A percentile compares a stretch with the other conserved stretches of the same genome.
Conservation (phyloP, 1,140 invertebrate genomes). For the Panulirus ornatus region DNA sequence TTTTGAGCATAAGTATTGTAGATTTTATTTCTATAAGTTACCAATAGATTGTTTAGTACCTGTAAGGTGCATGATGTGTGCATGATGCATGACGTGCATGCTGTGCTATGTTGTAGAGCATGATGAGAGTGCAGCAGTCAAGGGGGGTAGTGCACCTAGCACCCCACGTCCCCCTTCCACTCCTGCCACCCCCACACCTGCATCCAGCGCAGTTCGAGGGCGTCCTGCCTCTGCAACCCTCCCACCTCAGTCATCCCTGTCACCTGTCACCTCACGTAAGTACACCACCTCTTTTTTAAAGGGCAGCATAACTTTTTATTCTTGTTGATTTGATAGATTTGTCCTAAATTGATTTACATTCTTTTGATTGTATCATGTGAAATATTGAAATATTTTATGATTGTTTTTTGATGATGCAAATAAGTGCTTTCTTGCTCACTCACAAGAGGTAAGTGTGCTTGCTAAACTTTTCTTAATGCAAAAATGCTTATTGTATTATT, state of each 20-base stretch:
- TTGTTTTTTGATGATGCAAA: neutral
- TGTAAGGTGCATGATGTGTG: conserved; percentile 52
- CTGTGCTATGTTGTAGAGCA: conserved; percentile 75
- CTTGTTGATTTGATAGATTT: conserved; percentile 7
- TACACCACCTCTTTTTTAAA: conserved; percentile 64
- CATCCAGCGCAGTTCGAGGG: conserved; percentile 44
- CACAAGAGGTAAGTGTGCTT: conserved; percentile 41
- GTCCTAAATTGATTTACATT: neutral
- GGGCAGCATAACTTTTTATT: neutral
- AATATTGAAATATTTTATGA: neutral
- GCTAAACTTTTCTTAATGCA: neutral
- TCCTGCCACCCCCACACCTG: conserved; percentile 54
- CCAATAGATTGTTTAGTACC: neutral
- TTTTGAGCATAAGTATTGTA: neutral
- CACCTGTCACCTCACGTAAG: conserved; percentile 63
- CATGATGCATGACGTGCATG: conserved; percentile 65
- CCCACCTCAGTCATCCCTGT: conserved; percentile 47
- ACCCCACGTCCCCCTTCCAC: conserved; percentile 62
- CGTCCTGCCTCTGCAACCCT: conserved; percentile 67
- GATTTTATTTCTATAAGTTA: neutral
- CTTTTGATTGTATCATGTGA: neutral
- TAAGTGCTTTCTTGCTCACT: neutral
- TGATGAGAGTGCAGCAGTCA: conserved; percentile 54
- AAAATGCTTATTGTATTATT: neutral
- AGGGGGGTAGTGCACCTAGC: conserved; percentile 56